Evolutionary conservation across 2,113 vertebrate species (phyloP).

Genomic region (Leptodactylus fuscus): DNA sequence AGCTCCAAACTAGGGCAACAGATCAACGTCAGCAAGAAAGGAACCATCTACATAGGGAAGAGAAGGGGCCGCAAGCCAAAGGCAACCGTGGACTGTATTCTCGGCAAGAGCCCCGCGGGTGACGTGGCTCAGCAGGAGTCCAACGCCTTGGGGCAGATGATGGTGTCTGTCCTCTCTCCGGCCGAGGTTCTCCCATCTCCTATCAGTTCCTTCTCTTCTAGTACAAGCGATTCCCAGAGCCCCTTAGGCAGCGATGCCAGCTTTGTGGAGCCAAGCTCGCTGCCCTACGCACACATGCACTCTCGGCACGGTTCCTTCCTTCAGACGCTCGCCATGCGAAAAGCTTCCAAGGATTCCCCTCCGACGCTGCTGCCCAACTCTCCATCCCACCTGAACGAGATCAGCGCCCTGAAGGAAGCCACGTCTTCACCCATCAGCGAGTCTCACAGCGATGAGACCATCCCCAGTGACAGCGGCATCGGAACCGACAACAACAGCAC

Average conservation of each 20-base stretch:
- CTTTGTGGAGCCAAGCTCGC: constrained; percentile 89
- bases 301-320: constrained; percentile 72
- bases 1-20: constrained; percentile 92
- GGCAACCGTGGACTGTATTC: constrained; percentile 70
- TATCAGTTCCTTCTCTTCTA: constrained; percentile 83
- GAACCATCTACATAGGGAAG: constrained; percentile 98
- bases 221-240: constrained; percentile 86
- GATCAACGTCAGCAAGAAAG: constrained; percentile 98
- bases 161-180: constrained; percentile 80
- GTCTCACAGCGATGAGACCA: constrained; percentile 92
- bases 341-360: constrained; percentile 77
- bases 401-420: constrained; percentile 85
- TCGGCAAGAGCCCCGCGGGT: constrained; percentile 62
- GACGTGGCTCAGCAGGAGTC: constrained; percentile 68
- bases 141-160: constrained; percentile 73
- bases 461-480: constrained; percentile 91
- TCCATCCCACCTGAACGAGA: constrained; percentile 88
- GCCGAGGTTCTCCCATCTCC: constrained; percentile 87
- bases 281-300: constrained; percentile 81
- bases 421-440: constrained; percentile 94
- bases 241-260: constrained; percentile 87
- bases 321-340: constrained; percentile 88
- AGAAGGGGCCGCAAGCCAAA: constrained; percentile 95
- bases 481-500: constrained; percentile 93
- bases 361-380: constrained; percentile 81